Percentiles rank a stretch among this genome's conserved stretches.
These are phyloP conservation scores for Enteromius fasciolatus DNA, from an alignment of 2,797 vertebrate species.

Conservation along the genomic window DNA sequence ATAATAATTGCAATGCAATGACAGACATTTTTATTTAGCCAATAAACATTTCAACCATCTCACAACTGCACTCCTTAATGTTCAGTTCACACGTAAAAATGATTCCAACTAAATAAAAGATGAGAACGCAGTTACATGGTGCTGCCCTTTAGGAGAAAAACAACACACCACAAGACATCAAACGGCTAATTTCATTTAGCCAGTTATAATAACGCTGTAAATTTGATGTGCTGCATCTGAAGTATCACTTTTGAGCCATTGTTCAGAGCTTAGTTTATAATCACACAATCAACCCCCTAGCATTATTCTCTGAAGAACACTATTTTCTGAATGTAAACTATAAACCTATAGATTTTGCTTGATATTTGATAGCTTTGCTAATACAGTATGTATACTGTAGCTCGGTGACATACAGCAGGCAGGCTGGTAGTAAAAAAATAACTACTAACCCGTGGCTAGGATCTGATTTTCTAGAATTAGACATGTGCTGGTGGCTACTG, in stretches of 20 bases:
- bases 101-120: conserved; percentile 45
- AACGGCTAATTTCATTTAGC: not conserved
- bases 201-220: conserved; percentile 18
- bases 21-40: not conserved
- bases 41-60: conserved; percentile 24
- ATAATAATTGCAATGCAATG: not conserved
- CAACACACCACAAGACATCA: not conserved
- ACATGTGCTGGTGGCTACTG: conserved; percentile 6
- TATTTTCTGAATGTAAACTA: conserved; percentile 10
- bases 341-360: conserved; percentile 44
- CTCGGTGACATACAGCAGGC: conserved; percentile 38
- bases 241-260: conserved; percentile 2
- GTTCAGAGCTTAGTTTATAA: conserved; percentile 1
- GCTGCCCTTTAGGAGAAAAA: conserved; percentile 26
- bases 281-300: not conserved
- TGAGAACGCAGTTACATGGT: conserved; percentile 24
- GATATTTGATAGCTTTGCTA: conserved; percentile 49
- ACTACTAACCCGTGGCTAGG: conserved; percentile 27
- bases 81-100: not conserved
- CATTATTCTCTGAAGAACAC: conserved; percentile 19
- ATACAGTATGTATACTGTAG: not conserved
- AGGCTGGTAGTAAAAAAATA: conserved; percentile 35
- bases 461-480: conserved; percentile 35
- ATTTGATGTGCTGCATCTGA: not conserved
- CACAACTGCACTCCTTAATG: not conserved